These are phyloP conservation scores for Threskiornis aethiopicus DNA, from an alignment of 2,797 vertebrate genomes.

Conservation along the genomic window DNA sequence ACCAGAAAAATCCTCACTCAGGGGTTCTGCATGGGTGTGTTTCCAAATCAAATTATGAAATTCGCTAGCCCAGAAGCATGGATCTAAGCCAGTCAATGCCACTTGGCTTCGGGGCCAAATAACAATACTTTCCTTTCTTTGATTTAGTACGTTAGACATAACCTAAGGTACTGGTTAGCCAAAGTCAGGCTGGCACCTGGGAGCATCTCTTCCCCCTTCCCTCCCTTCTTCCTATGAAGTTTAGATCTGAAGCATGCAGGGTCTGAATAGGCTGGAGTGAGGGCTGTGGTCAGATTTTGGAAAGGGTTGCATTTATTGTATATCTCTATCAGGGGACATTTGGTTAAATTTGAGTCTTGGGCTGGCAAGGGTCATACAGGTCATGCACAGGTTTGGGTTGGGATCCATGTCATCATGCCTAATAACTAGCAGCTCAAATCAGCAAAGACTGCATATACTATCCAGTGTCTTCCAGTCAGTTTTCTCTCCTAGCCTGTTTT, in stretches of 20 bases:
- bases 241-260: background rate
- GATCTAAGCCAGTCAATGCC: background rate
- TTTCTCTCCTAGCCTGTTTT: background rate
- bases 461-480: background rate
- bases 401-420: background rate
- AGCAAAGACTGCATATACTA: background rate
- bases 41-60: background rate
- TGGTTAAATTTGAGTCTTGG: background rate
- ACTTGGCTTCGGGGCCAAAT: background rate
- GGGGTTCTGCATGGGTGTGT: background rate
- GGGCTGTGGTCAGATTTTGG: background rate
- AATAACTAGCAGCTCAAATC: background rate
- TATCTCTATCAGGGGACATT: background rate
- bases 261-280: background rate
- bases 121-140: background rate
- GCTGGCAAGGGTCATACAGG: rapidly evolving
- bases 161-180: background rate
- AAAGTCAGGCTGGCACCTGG: background rate
- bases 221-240: background rate
- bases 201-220: rapidly evolving
- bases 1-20: background rate
- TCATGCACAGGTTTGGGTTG: background rate
- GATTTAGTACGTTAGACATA: background rate
- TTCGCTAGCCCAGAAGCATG: background rate
- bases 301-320: background rate